Conservation (phyloP, 1,140 invertebrate genomes). For the Calephelis nemesis region DNA sequence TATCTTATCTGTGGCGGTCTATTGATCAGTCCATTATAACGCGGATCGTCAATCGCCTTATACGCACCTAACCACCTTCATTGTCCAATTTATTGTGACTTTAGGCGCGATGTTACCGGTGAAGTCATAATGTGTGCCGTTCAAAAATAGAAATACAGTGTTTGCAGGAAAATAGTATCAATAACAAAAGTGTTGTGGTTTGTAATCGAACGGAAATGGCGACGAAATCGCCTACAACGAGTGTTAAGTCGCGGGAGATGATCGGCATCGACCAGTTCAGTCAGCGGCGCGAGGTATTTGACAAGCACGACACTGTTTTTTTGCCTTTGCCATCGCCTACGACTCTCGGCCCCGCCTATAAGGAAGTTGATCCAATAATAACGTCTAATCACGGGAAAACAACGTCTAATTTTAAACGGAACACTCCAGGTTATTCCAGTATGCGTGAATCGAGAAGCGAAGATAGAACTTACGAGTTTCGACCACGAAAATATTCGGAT, state of each 20-base stretch:
- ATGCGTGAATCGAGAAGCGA: constrained; percentile 65
- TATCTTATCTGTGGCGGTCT: constrained; percentile 73
- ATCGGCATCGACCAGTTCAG: constrained; percentile 72
- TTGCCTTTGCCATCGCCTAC: constrained; percentile 57
- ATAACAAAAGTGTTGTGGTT: constrained; percentile 75
- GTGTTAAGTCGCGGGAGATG: constrained; percentile 70
- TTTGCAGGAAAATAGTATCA: constrained; percentile 76
- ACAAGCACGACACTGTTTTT: constrained; percentile 70
- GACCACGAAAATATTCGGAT: constrained; percentile 69
- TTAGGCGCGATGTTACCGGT: constrained; percentile 70
- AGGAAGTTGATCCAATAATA: constrained; percentile 63
- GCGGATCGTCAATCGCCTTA: constrained; percentile 62
- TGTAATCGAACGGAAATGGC: constrained; percentile 74
- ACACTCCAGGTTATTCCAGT: constrained; percentile 64
- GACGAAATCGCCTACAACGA: constrained; percentile 71
- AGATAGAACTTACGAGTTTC: constrained; percentile 56
- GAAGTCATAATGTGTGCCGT: constrained; percentile 74
- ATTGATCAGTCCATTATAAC: constrained; percentile 75
- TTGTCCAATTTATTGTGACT: constrained; percentile 71
- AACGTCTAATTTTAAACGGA: constrained; percentile 68
- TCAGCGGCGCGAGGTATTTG: constrained; percentile 73
- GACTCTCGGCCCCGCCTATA: constrained; percentile 43
- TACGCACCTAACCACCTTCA: constrained; percentile 68
- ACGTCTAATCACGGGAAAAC: constrained; percentile 72
- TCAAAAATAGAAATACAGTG: constrained; percentile 71